Conservation (phyloP, 2,797 vertebrate genomes). For the Tadarida brasiliensis region DNA sequence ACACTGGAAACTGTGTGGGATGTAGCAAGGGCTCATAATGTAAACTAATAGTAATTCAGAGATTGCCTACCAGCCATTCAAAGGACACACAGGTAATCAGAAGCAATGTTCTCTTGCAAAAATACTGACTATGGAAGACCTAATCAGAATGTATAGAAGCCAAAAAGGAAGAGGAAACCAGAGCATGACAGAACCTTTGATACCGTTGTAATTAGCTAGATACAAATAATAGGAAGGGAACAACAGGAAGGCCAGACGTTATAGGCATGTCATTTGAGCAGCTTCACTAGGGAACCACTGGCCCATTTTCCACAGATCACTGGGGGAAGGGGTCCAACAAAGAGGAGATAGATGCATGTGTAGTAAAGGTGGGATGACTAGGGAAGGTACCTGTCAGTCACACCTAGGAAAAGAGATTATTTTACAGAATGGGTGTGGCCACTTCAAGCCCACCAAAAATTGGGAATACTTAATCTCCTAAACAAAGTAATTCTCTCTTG, state of each 20-base stretch:
- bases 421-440: too few species aligned
- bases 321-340: background rate
- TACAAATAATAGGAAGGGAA: background rate
- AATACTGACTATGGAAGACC: background rate
- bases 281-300: background rate
- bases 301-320: background rate
- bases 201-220: background rate
- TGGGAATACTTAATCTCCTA: too few species aligned
- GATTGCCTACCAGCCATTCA: background rate
- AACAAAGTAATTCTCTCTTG: too few species aligned
- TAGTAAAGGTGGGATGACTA: background rate
- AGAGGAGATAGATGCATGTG: background rate
- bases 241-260: too few species aligned
- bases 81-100: background rate
- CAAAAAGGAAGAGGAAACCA: background rate
- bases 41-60: background rate
- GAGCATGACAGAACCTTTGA: background rate
- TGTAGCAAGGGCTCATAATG: background rate
- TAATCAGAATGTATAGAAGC: background rate
- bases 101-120: background rate
- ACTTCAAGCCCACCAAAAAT: too few species aligned
- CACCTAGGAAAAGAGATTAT: too few species aligned
- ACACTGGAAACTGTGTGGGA: background rate
- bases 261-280: background rate
- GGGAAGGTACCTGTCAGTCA: too few species aligned